Evolutionary conservation across 2,888 invertebrate genomes (phyloP), one percentile per base, ranked within the genome.

Genomic region (Griposia aprilina): DNA sequence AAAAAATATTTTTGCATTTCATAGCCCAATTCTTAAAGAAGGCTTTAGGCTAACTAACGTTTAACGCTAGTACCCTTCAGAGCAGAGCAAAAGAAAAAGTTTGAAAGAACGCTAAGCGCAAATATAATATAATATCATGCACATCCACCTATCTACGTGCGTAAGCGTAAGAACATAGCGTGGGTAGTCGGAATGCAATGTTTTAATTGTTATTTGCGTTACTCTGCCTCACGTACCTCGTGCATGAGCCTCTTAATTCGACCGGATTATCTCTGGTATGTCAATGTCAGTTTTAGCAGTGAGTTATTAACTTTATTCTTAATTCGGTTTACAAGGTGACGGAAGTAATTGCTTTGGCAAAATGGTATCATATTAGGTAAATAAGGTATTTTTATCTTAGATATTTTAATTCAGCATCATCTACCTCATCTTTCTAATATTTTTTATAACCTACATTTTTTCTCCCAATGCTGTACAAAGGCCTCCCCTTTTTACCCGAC

Each of bases 171-270:
- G 5, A 0, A 74, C 15, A 57, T 15, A 26, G 30, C n/a, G 74
- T 80, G 55, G 81, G 67, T 48, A 60, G 72, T 60, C 7, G 55
- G 71, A 81, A 84, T 84, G 74, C 63, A 36, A 72, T 60, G 45
- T 84, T 74, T 59, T 30, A 74, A 83, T 68, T 8, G 78, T 67
- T 23, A 36, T 48, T n/a, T 15, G 26, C 59, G 23, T 45, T 17
- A 20, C 23, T 65, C 36, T 74, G 75, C 36, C 50, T 67, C 80
- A 81, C 75, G 75, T 80, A 74, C 36, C 1, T 41, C 11, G 57
- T 45, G 41, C 36, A 20, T 17, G 20, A 59, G 77, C 45, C 15
- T 66, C 15, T 78, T 15, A 15, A 41, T 60, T 68, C 48, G 50
- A 17, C 17, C 45, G 59, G 26, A 60, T 72, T 57, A 62, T 59